These are phyloP conservation scores for Arion vulgaris DNA, from an alignment of 1,140 invertebrate species.

Conservation along the genomic window DNA sequence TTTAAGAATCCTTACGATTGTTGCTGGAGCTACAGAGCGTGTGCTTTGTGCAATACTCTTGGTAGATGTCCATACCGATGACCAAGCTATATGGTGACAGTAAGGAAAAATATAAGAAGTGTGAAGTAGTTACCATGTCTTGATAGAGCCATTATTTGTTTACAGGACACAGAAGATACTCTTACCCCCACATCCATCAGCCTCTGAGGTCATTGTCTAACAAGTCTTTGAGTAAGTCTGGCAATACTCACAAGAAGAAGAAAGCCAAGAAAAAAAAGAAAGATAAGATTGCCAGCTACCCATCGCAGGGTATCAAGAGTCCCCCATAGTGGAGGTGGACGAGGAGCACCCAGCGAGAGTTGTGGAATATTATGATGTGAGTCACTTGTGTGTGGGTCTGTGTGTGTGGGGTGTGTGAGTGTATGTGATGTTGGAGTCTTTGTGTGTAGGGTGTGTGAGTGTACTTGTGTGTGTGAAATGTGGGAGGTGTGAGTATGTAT, in stretches of 20 bases:
- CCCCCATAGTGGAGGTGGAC: conserved; percentile 61
- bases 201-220: conserved; percentile 61
- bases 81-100: too few species aligned
- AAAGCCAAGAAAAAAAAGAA: conserved; percentile 68
- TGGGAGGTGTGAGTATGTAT: too few species aligned
- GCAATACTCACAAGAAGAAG: conserved; percentile 39
- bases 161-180: conserved; percentile 57
- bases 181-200: conserved; percentile 66
- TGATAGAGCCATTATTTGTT: conserved; percentile 18
- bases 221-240: conserved; percentile 51
- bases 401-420: too few species aligned
- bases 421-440: too few species aligned
- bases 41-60: too few species aligned
- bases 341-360: conserved; percentile 22
- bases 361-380: not conserved
- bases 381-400: not conserved
- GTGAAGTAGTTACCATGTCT: too few species aligned
- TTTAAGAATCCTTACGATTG: too few species aligned
- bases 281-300: conserved; percentile 59
- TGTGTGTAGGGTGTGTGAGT: too few species aligned
- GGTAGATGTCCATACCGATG: too few species aligned
- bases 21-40: too few species aligned
- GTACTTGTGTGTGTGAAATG: too few species aligned
- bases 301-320: conserved; percentile 57
- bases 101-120: too few species aligned